Evolutionary conservation across 1,140 invertebrate species (phyloP).

Genomic region (Drosophila parvula): DNA sequence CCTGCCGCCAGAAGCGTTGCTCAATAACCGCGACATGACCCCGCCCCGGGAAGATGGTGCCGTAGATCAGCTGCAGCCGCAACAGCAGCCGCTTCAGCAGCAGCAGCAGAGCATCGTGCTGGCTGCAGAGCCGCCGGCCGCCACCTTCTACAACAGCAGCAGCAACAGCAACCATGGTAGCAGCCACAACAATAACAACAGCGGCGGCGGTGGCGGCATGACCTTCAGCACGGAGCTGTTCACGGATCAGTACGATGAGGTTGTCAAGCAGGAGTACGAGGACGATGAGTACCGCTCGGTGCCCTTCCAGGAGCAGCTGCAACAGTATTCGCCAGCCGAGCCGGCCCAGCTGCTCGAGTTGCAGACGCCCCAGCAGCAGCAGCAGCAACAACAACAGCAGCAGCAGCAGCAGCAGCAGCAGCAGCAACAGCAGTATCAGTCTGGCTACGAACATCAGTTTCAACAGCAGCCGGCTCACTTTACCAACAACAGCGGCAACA

Average conservation of each 20-base stretch:
- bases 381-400: constrained; percentile 65
- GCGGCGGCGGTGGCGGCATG: constrained; percentile 31
- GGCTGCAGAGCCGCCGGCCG: constrained; percentile 15
- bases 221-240: constrained; percentile 75
- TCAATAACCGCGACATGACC: constrained; percentile 74
- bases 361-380: constrained; percentile 69
- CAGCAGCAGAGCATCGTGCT: constrained; percentile 8
- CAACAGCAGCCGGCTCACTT: constrained; percentile 26
- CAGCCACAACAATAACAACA: constrained; percentile 54
- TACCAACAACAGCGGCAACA: constrained; percentile 33
- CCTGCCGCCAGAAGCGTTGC: constrained; percentile 65
- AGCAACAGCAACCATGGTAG: constrained; percentile 47
- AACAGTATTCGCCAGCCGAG: constrained; percentile 73
- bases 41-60: constrained; percentile 58
- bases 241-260: constrained; percentile 73
- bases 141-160: constrained; percentile 42
- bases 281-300: constrained; percentile 69
- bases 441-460: constrained; percentile 27
- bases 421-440: constrained; percentile 50
- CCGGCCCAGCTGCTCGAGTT: constrained; percentile 58
- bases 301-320: constrained; percentile 68
- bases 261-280: constrained; percentile 70
- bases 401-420: constrained; percentile 46
- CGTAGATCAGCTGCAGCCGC: constrained; percentile 24
- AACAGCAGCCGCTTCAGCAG: constrained; percentile 24